Evolutionary conservation across 1,140 invertebrate species (phyloP).

Genomic region (Arion vulgaris): DNA sequence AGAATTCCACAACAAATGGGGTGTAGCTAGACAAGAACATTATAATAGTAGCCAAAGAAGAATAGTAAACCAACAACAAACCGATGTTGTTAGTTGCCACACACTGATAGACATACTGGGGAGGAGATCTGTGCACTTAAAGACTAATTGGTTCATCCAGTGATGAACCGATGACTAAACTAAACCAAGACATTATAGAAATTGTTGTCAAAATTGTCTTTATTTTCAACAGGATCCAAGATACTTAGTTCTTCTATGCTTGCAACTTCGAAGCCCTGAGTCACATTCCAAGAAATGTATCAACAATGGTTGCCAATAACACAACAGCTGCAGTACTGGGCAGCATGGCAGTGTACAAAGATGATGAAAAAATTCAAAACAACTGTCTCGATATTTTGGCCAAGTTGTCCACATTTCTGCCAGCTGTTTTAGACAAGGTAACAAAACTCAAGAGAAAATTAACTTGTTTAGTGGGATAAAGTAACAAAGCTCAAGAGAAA

Average conservation of each 20-base stretch:
- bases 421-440: constrained; percentile 49
- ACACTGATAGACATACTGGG: too few species aligned
- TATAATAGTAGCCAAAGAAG: too few species aligned
- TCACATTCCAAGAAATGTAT: constrained; percentile 54
- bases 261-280: constrained; percentile 57
- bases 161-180: too few species aligned
- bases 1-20: too few species aligned
- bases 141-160: too few species aligned
- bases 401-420: constrained; percentile 54
- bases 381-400: constrained; percentile 57
- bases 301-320: constrained; percentile 53
- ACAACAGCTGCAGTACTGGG: constrained; percentile 55
- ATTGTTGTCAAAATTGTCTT: too few species aligned
- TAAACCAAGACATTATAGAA: too few species aligned
- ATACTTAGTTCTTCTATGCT: constrained; percentile 53
- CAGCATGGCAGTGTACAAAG: constrained; percentile 57
- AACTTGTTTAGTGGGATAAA: background rate
- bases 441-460: background rate
- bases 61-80: too few species aligned
- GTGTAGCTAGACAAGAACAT: too few species aligned
- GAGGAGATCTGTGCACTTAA: too few species aligned
- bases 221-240: constrained; percentile 50
- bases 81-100: too few species aligned
- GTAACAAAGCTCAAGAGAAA: too few species aligned
- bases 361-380: constrained; percentile 51